These are phyloP conservation scores for Andinoacara biseriatus DNA, from an alignment of 2,113 vertebrate genomes.

Conservation along the genomic window DNA sequence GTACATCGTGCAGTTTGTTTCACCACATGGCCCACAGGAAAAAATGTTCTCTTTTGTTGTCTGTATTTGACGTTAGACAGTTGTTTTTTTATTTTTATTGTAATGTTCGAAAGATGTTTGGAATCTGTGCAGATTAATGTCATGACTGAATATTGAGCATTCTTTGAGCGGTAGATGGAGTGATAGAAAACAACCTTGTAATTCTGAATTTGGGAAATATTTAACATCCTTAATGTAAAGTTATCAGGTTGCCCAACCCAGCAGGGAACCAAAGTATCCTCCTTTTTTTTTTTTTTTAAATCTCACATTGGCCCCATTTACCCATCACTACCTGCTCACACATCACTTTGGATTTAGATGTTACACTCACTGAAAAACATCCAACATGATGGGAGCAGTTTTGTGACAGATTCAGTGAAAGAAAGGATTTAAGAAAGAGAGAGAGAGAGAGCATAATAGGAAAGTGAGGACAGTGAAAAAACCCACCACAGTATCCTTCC, in stretches of 20 bases:
- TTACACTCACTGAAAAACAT: constrained; percentile 24
- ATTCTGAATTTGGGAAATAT: neutral
- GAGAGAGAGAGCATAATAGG: neutral
- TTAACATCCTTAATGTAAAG: neutral
- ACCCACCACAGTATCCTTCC: constrained; percentile 48
- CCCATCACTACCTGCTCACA: constrained; percentile 20
- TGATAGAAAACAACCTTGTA: neutral
- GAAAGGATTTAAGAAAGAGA: constrained; percentile 36
- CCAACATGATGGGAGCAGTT: constrained; percentile 33
- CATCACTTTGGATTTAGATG: constrained; percentile 33
- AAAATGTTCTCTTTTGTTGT: neutral
- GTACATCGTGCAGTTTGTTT: constrained; percentile 36
- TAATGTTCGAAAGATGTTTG: neutral
- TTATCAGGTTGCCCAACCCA: neutral
- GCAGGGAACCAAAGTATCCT: neutral
- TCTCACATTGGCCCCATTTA: constrained; percentile 36
- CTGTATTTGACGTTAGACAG: constrained; percentile 1
- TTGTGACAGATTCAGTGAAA: constrained; percentile 42
- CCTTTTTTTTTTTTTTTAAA: neutral
- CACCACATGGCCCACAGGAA: constrained; percentile 28
- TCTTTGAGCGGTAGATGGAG: neutral
- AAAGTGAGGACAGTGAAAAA: constrained; percentile 48
- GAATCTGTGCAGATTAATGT: neutral
- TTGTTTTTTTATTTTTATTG: neutral
- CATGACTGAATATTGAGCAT: neutral